Evolutionary conservation across 2,888 invertebrate species (phyloP), one percentile per base, ranked within the genome.

Genomic region (Taphrorychus bicolor): DNA sequence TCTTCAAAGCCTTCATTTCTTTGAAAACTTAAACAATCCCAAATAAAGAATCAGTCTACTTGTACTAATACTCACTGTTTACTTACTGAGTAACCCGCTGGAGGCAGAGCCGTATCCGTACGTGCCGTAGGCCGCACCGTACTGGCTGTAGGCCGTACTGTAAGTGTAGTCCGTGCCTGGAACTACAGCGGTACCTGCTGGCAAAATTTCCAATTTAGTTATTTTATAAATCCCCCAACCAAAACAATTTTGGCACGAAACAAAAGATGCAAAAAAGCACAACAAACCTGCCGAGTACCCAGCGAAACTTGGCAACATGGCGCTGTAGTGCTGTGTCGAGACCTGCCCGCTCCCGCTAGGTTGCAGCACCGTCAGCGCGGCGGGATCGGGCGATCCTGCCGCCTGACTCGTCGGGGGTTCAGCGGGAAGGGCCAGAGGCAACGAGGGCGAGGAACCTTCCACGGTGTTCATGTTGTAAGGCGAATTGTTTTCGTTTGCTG

Each of bases 61-160:
- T 59, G 68, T 75, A 78, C 22, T 73, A 79, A 86, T 86, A 86
- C 86, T 87, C 86, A 86, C 86, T 86, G 85, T 86, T 86, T 87
- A 87, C 86, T 87, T 87, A 88, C 88, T 88, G 85, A 89, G 87
- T 84, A 88, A 86, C 84, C 88, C 88, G 84, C 87, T 85, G 84
- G 86, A 83, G 78, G 87, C 84, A 76, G 87, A 84, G 73, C 88
- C 87, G 80, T 89, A 89, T 66, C 88, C 87, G 76, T 88, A 88
- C 66, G 88, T 87, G 68, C 87, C 87, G 71, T 87, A 86, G 11
- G 91, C 88, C 67, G 91, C 88, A 65, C 91, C 90, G 81, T 92
- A 92, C 79, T 92, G 88, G 74, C 87, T 85, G 85, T 94, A 94
- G 72, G 88, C 87, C 64, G 91, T 88, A 79, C 88, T 89, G 79